Conservation (phyloP, 2,797 vertebrate genomes). For the Cossypha niveicapilla region DNA sequence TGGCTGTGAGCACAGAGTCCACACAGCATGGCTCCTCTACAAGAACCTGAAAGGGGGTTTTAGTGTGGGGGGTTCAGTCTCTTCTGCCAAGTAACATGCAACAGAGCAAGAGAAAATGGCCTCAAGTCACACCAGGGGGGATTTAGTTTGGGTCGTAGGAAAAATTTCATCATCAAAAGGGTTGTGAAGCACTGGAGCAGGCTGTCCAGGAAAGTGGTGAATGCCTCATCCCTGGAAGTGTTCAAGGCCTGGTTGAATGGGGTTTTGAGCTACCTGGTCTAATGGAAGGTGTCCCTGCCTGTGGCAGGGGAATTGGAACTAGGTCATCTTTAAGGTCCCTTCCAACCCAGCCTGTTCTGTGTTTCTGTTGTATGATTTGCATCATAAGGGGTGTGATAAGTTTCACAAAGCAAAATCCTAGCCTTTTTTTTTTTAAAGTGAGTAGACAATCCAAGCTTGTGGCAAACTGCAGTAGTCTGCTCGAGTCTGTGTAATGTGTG, state of each 20-base stretch:
- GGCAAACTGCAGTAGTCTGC: background rate
- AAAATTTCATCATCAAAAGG: background rate
- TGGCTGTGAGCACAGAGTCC: background rate
- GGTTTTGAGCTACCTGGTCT: background rate
- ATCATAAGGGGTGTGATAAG: background rate
- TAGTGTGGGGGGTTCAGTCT: background rate
- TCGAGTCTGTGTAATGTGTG: background rate
- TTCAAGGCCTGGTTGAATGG: background rate
- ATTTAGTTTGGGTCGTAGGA: background rate
- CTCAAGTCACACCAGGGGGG: background rate
- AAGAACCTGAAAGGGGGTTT: background rate
- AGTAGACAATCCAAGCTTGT: conserved; percentile 10
- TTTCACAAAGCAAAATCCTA: conserved; percentile 3
- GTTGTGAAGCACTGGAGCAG: background rate
- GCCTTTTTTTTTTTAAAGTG: background rate
- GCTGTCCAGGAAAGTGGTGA: background rate
- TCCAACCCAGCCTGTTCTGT: background rate
- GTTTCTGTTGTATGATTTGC: background rate
- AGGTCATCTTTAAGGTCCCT: background rate
- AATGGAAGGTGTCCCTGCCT: background rate
- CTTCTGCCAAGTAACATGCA: background rate
- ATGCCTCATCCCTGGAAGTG: background rate
- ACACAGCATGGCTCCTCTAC: background rate
- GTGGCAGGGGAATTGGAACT: background rate
- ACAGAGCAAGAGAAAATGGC: background rate